A percentile compares a stretch with the other conserved stretches of the same genome.
Conservation (phyloP, 2,797 vertebrate genomes). For the Sitta carolinensis region DNA sequence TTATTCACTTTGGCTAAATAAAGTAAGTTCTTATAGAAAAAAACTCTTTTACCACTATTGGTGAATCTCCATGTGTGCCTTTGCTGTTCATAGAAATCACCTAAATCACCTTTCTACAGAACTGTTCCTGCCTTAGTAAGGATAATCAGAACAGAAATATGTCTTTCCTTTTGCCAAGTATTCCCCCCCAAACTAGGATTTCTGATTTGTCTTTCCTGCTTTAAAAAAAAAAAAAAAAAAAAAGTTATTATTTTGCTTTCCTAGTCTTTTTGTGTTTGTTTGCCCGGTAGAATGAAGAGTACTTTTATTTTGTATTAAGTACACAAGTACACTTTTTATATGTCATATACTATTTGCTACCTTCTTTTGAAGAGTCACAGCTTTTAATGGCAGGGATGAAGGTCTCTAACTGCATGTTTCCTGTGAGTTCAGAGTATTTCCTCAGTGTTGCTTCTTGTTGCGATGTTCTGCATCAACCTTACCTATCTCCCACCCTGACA, state of each 20-base stretch:
- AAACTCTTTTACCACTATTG: background rate
- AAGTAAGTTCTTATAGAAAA: background rate
- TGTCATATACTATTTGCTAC: background rate
- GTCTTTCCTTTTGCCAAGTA: background rate
- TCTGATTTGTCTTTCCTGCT: background rate
- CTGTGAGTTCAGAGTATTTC: background rate
- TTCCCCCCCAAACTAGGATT: background rate
- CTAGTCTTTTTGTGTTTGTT: background rate
- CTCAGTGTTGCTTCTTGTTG: background rate
- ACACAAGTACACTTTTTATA: background rate
- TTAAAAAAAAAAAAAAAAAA: background rate
- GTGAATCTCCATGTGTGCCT: background rate
- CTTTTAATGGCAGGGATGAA: background rate
- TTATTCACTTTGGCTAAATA: background rate
- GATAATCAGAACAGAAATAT: background rate
- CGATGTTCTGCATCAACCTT: background rate
- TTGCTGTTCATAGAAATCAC: background rate
- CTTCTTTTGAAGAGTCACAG: background rate
- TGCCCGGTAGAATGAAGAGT: background rate
- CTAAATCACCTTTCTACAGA: background rate
- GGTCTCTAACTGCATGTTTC: background rate
- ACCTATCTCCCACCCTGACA: fast-evolving
- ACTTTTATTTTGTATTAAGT: background rate
- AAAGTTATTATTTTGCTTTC: background rate
- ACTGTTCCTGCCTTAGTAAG: background rate